These are phyloP conservation scores for Bungarus multicinctus DNA, from an alignment of 2,113 vertebrate genomes.

Conservation along the genomic window DNA sequence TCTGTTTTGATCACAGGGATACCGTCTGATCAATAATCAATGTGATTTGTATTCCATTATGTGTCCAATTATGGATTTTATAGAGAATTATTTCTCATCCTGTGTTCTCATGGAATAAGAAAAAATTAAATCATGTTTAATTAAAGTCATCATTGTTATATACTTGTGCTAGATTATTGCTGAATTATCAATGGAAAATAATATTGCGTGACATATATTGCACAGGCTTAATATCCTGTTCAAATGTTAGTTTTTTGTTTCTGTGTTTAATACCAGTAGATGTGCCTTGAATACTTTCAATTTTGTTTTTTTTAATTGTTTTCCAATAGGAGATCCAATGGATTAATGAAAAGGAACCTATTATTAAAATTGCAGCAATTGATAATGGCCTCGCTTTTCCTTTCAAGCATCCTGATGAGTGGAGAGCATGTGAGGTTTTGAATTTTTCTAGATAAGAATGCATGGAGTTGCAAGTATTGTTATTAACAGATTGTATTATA, in stretches of 20 bases:
- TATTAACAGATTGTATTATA: background rate
- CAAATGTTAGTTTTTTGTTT: background rate
- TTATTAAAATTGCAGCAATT: conserved; percentile 92
- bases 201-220: background rate
- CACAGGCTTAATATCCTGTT: background rate
- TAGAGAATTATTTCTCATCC: background rate
- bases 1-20: background rate
- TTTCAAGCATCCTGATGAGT: conserved; percentile 97
- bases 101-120: background rate
- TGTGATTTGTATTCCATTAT: background rate
- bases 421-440: conserved; percentile 85
- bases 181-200: background rate
- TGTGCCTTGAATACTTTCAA: background rate
- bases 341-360: conserved; percentile 67
- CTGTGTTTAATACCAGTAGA: background rate
- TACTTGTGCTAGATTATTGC: background rate
- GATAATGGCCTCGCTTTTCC: conserved; percentile 97
- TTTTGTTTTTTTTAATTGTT: background rate
- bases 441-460: background rate
- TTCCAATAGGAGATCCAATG: conserved; percentile 75
- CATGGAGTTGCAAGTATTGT: background rate
- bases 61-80: background rate
- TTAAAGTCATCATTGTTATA: background rate
- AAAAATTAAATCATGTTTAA: background rate
- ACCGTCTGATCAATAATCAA: background rate